Conservation (phyloP, 2,797 vertebrate species). For the Liparis tanakae region DNA sequence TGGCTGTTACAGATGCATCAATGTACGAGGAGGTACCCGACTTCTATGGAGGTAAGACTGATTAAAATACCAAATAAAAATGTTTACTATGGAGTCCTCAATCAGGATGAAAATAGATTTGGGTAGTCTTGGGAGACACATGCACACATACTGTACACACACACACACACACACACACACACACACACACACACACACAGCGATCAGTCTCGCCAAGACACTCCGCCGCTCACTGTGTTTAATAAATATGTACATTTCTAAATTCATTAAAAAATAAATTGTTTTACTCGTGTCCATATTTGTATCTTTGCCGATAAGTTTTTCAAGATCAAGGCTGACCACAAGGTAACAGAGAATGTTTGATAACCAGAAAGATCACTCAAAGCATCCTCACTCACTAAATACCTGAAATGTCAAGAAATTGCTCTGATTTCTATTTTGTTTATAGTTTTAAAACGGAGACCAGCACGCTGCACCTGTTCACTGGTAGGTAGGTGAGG, state of each 20-base stretch:
- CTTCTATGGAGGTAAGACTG: constrained; percentile 73
- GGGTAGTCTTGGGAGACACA: background rate
- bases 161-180: background rate
- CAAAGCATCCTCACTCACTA: background rate
- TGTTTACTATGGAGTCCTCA: background rate
- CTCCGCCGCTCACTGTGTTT: background rate
- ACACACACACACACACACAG: background rate
- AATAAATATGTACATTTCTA: background rate
- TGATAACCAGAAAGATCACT: background rate
- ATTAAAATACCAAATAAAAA: background rate
- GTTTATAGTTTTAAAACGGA: constrained; percentile 14
- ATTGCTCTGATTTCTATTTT: background rate
- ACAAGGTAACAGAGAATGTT: background rate
- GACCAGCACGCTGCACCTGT: constrained; percentile 1
- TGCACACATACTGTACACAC: background rate
- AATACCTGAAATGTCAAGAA: constrained; percentile 1
- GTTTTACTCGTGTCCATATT: background rate
- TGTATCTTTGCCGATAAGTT: background rate
- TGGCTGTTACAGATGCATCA: constrained; percentile 65
- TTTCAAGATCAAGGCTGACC: background rate
- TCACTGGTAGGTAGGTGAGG: background rate
- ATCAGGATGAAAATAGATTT: constrained; percentile 1
- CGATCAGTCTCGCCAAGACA: background rate
- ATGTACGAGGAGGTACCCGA: constrained; percentile 44
- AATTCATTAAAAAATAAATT: background rate